Base-by-base conservation (phyloP, 2,797 vertebrate species). In the Clarias laeviceps region DNA sequence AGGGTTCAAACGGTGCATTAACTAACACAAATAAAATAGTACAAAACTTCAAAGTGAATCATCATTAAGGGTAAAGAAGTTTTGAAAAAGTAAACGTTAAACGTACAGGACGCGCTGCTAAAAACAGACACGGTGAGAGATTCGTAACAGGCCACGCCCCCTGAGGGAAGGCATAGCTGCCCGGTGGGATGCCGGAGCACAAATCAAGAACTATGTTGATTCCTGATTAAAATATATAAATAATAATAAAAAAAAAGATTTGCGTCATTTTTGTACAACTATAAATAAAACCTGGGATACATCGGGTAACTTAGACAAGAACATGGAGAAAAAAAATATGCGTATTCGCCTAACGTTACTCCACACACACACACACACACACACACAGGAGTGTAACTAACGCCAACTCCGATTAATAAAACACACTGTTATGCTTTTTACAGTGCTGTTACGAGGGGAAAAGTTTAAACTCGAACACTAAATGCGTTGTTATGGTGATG, bases 141-240 rank as follows among this genome's bases (percentile, higher is more conserved):
- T 6, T 2, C 64, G 15, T 22, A 56, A 27, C 18, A 86, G 74
- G 45, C 89, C 87, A 81, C 85, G 84, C 87, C 87, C 86, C 85
- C 81, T 83, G 66, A 86, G 85, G 85, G 83, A 6, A 40, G 45
- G 34, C 68, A 87, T 66, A 82, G 86, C 74, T 86, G 89, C 12
- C 86, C 82, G n/a, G 22, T 40, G 29, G 17, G 68, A 32, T 78
- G 89, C 89, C 89, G 4, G 79, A 50, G 18, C 64, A 82, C 9
- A 68, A 88, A 90, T 70, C 2, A 40, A n/a, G 22, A 84, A 82
- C 27, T 76, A 32, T 37, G 84, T 45, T 34, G 72, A 84, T 69
- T 69, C 24, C 68, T 22, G 9, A 32, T 70, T 68, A n/a, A 22
- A 62, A 34, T 9, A 45, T 17, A 6, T 11, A 7, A n/a, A 62